Percentiles rank a stretch among this genome's conserved stretches.
Conservation (phyloP, 2,888 invertebrate species). For the Pollenia labialis region DNA sequence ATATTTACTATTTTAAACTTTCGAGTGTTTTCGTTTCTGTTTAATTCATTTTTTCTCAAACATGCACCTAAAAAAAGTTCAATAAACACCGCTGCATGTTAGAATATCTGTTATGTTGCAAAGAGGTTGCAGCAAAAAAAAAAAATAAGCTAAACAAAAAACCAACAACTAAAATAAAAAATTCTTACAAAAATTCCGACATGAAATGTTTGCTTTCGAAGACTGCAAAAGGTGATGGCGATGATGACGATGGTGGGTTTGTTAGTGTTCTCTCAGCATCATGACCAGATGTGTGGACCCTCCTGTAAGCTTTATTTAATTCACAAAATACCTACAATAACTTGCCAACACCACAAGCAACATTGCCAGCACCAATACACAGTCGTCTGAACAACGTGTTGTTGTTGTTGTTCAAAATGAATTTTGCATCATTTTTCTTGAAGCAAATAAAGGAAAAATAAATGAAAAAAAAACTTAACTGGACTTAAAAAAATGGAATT, state of each 20-base stretch:
- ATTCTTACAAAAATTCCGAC: slow-evolving; percentile 72
- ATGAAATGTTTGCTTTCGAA: slow-evolving; percentile 68
- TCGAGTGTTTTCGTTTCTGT: slow-evolving; percentile 42
- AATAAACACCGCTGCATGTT: slow-evolving; percentile 72
- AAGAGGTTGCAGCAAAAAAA: slow-evolving; percentile 44
- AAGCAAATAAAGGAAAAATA: slow-evolving; percentile 1
- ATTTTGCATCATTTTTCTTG: slow-evolving; percentile 71
- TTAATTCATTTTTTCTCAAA: slow-evolving; percentile 49
- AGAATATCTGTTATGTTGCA: slow-evolving; percentile 71
- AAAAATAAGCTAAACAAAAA: background rate
- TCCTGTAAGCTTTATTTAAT: slow-evolving; percentile 62
- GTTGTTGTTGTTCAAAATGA: slow-evolving; percentile 59
- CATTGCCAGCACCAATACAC: slow-evolving; percentile 9
- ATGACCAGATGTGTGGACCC: slow-evolving; percentile 72
- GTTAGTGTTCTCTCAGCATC: slow-evolving; percentile 56
- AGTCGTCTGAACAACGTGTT: slow-evolving; percentile 14
- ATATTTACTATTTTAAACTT: slow-evolving; percentile 22
- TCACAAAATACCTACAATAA: slow-evolving; percentile 60
- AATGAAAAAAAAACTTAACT: slow-evolving; percentile 36
- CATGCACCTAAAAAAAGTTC: slow-evolving; percentile 62
- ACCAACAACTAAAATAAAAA: background rate
- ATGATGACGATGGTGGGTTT: slow-evolving; percentile 36
- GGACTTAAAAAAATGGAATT: background rate
- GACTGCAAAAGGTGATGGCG: slow-evolving; percentile 65
- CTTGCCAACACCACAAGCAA: slow-evolving; percentile 51